Conservation (phyloP, 2,113 vertebrate species). For the Sus scrofa region T2T-Sscrofa CM000812.6:24605001-24605500, state of each 20-base stretch:
- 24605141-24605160: not conserved
- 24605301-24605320: not conserved
- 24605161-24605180: not conserved
- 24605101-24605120: not conserved
- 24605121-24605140: slow-evolving; percentile 44
- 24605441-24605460: not conserved
- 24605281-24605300: not conserved
- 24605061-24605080: slow-evolving; percentile 1
- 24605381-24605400: not conserved
- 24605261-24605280: not conserved
- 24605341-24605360: not conserved
- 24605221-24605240: not conserved
- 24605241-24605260: not conserved
- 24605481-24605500: not conserved
- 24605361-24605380: not conserved
- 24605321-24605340: not conserved
- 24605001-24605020: slow-evolving; percentile 65
- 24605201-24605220: slow-evolving; percentile 22
- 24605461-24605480: not conserved
- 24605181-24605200: not conserved
- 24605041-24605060: slow-evolving; percentile 37
- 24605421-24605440: not conserved
- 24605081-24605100: slow-evolving; percentile 36
- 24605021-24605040: slow-evolving; percentile 66
- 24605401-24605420: not conserved